Base-by-base conservation (phyloP, 2,113 vertebrate species). In the Chaenocephalus aceratus region DNA sequence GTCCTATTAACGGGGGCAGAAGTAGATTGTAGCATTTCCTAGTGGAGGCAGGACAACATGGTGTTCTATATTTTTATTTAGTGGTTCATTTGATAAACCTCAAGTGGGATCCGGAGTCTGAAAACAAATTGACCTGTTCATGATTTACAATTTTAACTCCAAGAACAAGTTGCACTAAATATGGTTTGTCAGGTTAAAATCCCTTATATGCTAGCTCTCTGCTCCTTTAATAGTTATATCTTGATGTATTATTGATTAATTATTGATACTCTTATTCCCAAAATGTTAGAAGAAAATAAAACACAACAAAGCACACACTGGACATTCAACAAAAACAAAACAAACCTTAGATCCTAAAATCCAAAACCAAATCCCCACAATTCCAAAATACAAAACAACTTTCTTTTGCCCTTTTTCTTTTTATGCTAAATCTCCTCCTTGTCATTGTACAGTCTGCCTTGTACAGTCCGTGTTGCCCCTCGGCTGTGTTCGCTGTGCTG, bases 1-100 rank as follows among this genome's bases (percentile, higher is more conserved):
- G 34, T 30, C 41, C 6, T 26, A 30, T 54, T 73, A 18, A 67
- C 54, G 66, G 21, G 80, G 75, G 71, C 80, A 52, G 18, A 36
- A 58, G 23, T 60, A 49, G 8, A 69, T 41, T 34, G 3, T 48
- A 66, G 21, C 3, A 6, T 62, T 49, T 59, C n/a, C 72, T 14
- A 16, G 3, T 54, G 48, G 18, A 59, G 49, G 57, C 21, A 56
- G 15, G 54, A 78, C 15, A 65, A 48, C 16, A 58, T 59, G 10
- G 57, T 61, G n/a, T 15, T 61, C 12, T 18, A 13, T 10, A 36
- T 26, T 26, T 26, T 2, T 26, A 26, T 34, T 41, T 18, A 52
- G n/a, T 60, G 10, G 3, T 68, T 12, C 4, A 18, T 49, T 64
- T 79, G 46, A 9, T 13, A 7, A 54, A 48, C 10, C 46, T 48